Conservation (phyloP, 2,888 invertebrate species). For the Aleiodes testaceus region DNA sequence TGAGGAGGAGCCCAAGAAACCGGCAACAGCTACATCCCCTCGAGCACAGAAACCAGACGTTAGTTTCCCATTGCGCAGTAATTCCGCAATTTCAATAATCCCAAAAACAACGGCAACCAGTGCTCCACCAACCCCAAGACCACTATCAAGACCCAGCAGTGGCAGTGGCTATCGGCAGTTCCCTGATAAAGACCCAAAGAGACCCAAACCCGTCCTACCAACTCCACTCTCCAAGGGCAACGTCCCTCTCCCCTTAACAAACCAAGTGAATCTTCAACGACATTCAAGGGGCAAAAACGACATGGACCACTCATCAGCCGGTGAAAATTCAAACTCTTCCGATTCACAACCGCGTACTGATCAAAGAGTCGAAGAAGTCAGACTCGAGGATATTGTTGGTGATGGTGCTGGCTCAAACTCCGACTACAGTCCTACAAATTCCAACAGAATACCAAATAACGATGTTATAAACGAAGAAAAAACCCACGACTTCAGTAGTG, state of each 20-base stretch:
- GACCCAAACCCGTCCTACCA: constrained; percentile 62
- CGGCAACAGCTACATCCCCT: constrained; percentile 57
- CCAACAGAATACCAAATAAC: constrained; percentile 58
- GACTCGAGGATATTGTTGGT: constrained; percentile 68
- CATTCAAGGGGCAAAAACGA: constrained; percentile 66
- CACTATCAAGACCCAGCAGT: constrained; percentile 59
- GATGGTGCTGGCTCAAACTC: constrained; percentile 65
- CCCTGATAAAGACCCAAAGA: constrained; percentile 66
- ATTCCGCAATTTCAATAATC: constrained; percentile 72
- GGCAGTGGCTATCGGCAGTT: constrained; percentile 66
- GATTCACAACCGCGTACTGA: constrained; percentile 68
- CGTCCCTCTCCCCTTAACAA: constrained; percentile 64
- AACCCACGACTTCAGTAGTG: constrained; percentile 56
- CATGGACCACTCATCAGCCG: constrained; percentile 64
- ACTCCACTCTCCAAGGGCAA: constrained; percentile 69
- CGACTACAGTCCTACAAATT: constrained; percentile 64
- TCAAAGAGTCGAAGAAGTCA: constrained; percentile 69
- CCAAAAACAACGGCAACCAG: constrained; percentile 64
- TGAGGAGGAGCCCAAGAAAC: constrained; percentile 70
- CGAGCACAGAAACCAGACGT: constrained; percentile 63
- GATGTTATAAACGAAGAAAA: constrained; percentile 49
- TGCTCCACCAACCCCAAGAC: constrained; percentile 51
- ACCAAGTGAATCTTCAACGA: constrained; percentile 68
- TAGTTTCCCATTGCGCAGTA: constrained; percentile 70
- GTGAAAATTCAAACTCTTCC: constrained; percentile 71